These are phyloP conservation scores for Heteronetta atricapilla DNA, from an alignment of 2,113 vertebrate species.

Conservation along the genomic window DNA sequence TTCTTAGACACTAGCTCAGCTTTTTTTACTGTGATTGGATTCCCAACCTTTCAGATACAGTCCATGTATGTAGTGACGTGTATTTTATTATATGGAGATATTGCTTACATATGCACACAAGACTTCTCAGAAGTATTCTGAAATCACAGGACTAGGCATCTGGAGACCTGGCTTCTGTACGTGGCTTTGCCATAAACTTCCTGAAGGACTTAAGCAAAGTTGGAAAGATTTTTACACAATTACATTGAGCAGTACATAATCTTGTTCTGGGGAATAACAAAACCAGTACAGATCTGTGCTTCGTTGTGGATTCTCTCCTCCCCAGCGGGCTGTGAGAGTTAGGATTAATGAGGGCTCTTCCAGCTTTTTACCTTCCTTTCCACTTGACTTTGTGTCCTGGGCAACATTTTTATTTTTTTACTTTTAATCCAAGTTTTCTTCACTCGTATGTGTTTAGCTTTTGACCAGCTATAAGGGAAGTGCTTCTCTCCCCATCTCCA, in stretches of 20 bases:
- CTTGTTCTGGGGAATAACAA: background rate
- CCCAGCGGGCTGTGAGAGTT: background rate
- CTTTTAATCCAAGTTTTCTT: background rate
- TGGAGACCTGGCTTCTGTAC: slow-evolving; percentile 1
- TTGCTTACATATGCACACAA: background rate
- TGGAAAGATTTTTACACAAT: background rate
- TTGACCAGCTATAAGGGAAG: background rate
- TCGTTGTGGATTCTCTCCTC: background rate
- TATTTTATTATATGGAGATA: background rate
- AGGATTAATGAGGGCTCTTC: background rate
- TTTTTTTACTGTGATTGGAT: background rate
- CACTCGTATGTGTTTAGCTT: background rate
- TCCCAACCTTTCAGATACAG: background rate
- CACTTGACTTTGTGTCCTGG: background rate
- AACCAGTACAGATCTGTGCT: background rate
- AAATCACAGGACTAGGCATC: background rate
- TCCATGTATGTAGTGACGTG: background rate
- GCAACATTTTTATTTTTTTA: background rate
- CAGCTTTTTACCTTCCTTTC: slow-evolving; percentile 3
- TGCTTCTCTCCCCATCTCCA: background rate
- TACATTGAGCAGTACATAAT: background rate
- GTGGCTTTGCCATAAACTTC: background rate
- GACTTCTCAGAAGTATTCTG: background rate
- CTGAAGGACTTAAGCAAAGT: background rate
- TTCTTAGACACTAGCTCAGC: background rate